Percentiles rank a stretch among this genome's conserved stretches.
Conservation (phyloP, 2,888 invertebrate species). For the Ischnura elegans region DNA sequence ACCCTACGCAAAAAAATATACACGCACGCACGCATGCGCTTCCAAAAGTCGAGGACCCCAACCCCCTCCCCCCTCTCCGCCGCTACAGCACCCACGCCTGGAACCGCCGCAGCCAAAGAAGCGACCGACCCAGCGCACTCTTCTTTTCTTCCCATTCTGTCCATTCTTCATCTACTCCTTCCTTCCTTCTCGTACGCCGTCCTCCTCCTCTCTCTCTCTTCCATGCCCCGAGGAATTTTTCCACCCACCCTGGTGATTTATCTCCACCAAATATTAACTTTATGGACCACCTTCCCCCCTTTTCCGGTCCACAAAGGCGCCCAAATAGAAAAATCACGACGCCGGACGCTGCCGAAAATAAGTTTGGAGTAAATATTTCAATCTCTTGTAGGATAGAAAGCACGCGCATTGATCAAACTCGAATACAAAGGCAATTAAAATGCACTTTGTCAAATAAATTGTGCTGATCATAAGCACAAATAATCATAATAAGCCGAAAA, state of each 20-base stretch:
- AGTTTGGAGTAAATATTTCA: background rate
- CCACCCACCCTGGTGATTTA: background rate
- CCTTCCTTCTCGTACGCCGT: background rate
- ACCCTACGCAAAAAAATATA: slow-evolving; percentile 53
- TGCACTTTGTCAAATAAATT: no score
- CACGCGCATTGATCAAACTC: no score
- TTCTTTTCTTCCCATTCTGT: background rate
- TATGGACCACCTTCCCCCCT: slow-evolving; percentile 4
- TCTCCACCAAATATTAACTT: slow-evolving; percentile 31
- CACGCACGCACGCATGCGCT: no score
- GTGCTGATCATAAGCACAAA: no score
- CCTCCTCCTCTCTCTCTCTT: background rate
- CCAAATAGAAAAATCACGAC: slow-evolving; percentile 31
- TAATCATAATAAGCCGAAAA: no score
- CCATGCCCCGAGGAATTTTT: background rate
- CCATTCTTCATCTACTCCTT: background rate
- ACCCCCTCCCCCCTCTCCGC: background rate
- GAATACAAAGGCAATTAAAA: no score
- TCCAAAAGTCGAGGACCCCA: background rate
- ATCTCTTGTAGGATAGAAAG: background rate
- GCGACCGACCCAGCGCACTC: background rate
- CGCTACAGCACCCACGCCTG: background rate
- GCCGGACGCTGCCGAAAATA: background rate
- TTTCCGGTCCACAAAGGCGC: background rate
- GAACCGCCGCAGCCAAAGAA: background rate